Conservation (phyloP, 2,888 invertebrate genomes). For the Dasypogon diadema region DNA sequence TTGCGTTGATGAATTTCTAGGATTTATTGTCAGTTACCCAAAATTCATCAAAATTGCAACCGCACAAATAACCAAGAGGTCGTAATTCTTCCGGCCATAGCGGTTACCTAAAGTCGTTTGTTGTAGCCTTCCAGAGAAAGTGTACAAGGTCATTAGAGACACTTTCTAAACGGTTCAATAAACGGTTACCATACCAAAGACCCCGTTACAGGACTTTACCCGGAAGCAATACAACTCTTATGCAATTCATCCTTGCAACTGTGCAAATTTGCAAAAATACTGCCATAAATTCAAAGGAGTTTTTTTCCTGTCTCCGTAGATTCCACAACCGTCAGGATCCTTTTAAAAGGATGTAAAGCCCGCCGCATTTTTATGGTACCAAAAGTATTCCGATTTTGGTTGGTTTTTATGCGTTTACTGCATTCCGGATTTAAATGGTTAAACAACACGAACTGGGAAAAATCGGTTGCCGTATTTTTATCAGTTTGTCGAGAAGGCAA, state of each 20-base stretch:
- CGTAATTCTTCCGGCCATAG: too few species aligned
- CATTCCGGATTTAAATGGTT: constrained; percentile 3
- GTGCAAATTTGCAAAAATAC: not conserved
- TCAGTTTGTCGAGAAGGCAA: not conserved
- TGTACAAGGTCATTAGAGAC: not conserved
- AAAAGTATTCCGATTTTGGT: not conserved
- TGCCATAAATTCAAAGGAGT: not conserved
- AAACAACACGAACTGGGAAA: not conserved
- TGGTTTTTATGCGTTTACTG: not conserved
- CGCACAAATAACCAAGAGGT: too few species aligned
- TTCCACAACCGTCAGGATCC: not conserved
- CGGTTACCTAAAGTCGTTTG: too few species aligned
- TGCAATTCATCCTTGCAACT: not conserved
- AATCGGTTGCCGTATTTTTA: not conserved
- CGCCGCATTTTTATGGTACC: not conserved
- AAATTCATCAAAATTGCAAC: too few species aligned
- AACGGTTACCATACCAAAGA: not conserved
- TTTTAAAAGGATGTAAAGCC: not conserved
- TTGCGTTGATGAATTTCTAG: too few species aligned
- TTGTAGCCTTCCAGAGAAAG: not conserved
- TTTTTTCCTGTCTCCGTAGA: not conserved
- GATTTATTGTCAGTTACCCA: too few species aligned
- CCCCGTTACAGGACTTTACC: not conserved
- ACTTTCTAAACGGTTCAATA: not conserved
- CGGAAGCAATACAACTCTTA: not conserved